phyloP scores from a whole-genome alignment of 2,797 vertebrate genomes.

The Ctenopoma kingsleyae region DNA sequence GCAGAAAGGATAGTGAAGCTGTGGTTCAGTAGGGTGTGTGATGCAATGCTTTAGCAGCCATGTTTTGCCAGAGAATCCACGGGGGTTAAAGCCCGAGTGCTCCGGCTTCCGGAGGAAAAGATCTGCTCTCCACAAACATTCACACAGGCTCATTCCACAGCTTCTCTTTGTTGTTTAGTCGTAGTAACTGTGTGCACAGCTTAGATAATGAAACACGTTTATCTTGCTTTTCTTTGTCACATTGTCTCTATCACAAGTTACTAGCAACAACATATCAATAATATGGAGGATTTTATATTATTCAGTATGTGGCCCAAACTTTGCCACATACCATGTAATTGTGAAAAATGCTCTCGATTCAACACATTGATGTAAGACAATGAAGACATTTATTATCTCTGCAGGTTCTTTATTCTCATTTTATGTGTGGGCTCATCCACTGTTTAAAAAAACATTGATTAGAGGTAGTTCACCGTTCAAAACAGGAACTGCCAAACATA shows the following conservation, averaged over 20 bases:
- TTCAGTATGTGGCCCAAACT: constrained; percentile 35
- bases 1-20: constrained; percentile 64
- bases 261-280: constrained; percentile 56
- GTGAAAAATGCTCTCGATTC: constrained; percentile 59
- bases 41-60: constrained; percentile 79
- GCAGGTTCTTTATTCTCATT: constrained; percentile 44
- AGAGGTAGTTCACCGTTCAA: constrained; percentile 37
- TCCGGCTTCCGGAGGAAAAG: constrained; percentile 48
- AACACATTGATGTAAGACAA: constrained; percentile 51
- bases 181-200: constrained; percentile 22
- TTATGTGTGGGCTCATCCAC: constrained; percentile 47
- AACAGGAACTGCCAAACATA: constrained; percentile 71
- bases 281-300: constrained; percentile 63
- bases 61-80: constrained; percentile 76
- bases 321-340: constrained; percentile 58
- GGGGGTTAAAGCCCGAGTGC: constrained; percentile 59
- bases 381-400: constrained; percentile 65
- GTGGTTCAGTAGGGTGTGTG: constrained; percentile 75
- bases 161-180: constrained; percentile 42
- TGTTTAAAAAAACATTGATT: constrained; percentile 57
- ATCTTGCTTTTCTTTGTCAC: constrained; percentile 50
- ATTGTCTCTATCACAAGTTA: constrained; percentile 42
- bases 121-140: constrained; percentile 54
- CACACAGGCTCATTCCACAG: constrained; percentile 33
- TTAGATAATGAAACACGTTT: constrained; percentile 56